Evolutionary conservation across 1,140 invertebrate species (phyloP).

Genomic region (Steinernema feltiae): DNA sequence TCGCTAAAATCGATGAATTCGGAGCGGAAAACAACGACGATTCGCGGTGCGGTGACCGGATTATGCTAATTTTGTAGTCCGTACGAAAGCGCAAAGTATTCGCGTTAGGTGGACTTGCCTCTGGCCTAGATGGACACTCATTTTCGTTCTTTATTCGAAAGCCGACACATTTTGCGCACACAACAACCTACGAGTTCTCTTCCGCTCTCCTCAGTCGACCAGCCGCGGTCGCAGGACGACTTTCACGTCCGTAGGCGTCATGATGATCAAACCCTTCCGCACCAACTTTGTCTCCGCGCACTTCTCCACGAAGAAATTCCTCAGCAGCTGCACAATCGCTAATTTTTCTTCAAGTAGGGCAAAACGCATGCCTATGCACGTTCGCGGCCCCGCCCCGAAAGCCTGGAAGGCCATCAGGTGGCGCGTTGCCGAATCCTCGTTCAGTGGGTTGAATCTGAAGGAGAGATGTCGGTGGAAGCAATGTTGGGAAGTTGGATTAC

Average conservation of each 20-base stretch:
- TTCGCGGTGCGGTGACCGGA: too few species aligned
- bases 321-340: constrained; percentile 44
- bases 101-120: too few species aligned
- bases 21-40: too few species aligned
- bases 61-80: too few species aligned
- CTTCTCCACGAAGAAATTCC: constrained; percentile 34
- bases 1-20: too few species aligned
- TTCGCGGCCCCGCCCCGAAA: constrained; percentile 51
- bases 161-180: too few species aligned
- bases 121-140: too few species aligned
- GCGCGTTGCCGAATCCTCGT: constrained; percentile 1
- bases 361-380: constrained; percentile 56
- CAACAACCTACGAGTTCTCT: background rate
- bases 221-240: background rate
- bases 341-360: constrained; percentile 54
- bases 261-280: background rate
- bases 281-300: background rate
- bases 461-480: too few species aligned
- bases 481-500: too few species aligned
- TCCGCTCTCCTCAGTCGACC: background rate
- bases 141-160: too few species aligned
- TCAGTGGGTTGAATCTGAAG: background rate
- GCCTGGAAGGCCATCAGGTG: constrained; percentile 41
- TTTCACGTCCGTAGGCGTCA: background rate
- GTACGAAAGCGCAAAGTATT: too few species aligned